A percentile compares a stretch with the other conserved stretches of the same genome.
Evolutionary conservation across 2,113 vertebrate species (phyloP).

Genomic region (Syngnathus typhle): DNA sequence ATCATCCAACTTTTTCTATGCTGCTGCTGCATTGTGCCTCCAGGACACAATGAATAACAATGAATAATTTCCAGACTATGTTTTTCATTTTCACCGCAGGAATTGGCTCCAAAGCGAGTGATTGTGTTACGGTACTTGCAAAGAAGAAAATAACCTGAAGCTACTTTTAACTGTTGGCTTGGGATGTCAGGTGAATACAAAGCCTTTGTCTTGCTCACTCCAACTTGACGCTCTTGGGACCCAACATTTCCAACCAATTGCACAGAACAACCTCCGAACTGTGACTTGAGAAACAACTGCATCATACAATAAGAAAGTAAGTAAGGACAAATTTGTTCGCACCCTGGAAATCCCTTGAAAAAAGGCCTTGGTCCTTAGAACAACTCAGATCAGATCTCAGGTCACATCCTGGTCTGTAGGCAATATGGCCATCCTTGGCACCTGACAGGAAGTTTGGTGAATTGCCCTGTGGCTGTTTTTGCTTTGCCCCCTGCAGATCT

Average conservation of each 20-base stretch:
- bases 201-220: constrained; percentile 36
- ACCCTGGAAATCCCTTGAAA: neutral
- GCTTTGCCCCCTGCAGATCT: too few species aligned
- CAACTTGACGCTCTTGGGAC: constrained; percentile 41
- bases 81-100: constrained; percentile 28
- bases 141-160: constrained; percentile 47
- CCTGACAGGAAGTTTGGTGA: too few species aligned
- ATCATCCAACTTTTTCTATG: constrained; percentile 44
- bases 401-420: too few species aligned
- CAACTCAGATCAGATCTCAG: too few species aligned
- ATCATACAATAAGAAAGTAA: neutral
- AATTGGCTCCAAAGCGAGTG: constrained; percentile 44
- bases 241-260: neutral
- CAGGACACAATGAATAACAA: constrained; percentile 29
- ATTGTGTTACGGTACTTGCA: constrained; percentile 48
- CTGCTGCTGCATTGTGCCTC: constrained; percentile 38
- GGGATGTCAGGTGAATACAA: constrained; percentile 27
- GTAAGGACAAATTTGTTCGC: neutral
- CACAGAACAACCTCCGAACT: neutral
- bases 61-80: constrained; percentile 41
- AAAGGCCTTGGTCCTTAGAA: too few species aligned
- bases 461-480: too few species aligned
- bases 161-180: constrained; percentile 26
- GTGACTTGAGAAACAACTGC: neutral
- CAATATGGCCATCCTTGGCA: too few species aligned